Conservation (phyloP, 2,888 invertebrate species). For the Polylopha cassiicola region DNA sequence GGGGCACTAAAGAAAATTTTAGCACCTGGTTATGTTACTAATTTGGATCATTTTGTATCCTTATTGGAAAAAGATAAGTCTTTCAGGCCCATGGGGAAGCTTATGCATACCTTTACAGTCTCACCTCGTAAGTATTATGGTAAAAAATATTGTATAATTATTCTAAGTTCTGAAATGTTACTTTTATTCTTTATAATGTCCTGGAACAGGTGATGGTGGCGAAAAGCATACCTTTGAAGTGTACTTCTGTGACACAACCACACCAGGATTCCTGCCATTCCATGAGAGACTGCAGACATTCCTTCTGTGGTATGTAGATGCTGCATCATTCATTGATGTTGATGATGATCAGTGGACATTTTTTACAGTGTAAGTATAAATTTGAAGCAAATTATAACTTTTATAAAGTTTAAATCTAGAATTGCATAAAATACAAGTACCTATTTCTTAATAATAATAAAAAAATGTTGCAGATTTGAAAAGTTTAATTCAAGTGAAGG, state of each 20-base stretch:
- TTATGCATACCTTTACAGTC: conserved; percentile 79
- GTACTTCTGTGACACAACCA: conserved; percentile 84
- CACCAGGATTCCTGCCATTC: conserved; percentile 85
- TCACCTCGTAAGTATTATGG: conserved; percentile 55
- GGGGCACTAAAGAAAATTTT: conserved; percentile 82
- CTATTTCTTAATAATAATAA: no score
- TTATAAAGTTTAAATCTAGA: no score
- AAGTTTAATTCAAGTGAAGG: conserved; percentile 80
- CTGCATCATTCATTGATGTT: conserved; percentile 94
- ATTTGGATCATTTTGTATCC: conserved; percentile 83
- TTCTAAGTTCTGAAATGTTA: neutral
- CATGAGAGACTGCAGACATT: conserved; percentile 93
- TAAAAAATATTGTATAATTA: no score
- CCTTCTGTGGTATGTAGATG: conserved; percentile 97
- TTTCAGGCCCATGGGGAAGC: conserved; percentile 86
- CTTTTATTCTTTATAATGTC: conserved; percentile 3
- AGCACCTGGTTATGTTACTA: conserved; percentile 82
- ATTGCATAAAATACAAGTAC: no score
- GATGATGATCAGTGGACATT: conserved; percentile 95
- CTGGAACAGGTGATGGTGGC: conserved; percentile 47
- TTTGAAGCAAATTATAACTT: neutral
- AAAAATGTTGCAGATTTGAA: conserved; percentile 82
- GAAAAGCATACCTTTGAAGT: conserved; percentile 83
- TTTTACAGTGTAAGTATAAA: conserved; percentile 83
- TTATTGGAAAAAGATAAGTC: conserved; percentile 82